Conservation (phyloP, 2,113 vertebrate genomes). For the Myotis davidii region DNA sequence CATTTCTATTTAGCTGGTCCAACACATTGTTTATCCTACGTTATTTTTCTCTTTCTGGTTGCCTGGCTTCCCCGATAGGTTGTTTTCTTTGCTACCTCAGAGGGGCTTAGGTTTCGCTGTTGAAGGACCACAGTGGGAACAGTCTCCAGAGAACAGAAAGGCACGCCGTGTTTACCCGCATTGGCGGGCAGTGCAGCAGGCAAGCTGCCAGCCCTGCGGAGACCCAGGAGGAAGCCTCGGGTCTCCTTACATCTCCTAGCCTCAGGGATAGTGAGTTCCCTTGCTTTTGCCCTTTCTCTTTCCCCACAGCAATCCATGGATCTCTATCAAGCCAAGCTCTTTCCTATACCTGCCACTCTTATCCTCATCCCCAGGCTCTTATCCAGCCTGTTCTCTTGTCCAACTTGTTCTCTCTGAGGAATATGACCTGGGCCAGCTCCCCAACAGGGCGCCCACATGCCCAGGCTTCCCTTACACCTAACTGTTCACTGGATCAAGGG, state of each 20-base stretch:
- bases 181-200: background rate
- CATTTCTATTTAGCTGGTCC: conserved; percentile 19
- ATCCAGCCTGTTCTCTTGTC: background rate
- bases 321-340: conserved; percentile 32
- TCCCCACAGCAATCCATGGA: background rate
- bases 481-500: background rate
- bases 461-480: background rate
- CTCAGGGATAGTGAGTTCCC: background rate
- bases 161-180: background rate
- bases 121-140: background rate
- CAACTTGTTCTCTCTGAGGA: background rate
- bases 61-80: background rate
- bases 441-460: background rate
- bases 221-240: background rate
- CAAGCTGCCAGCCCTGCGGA: background rate
- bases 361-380: background rate
- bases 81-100: conserved; percentile 9
- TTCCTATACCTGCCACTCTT: background rate
- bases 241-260: background rate
- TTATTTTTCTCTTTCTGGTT: conserved; percentile 31
- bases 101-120: conserved; percentile 1
- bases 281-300: background rate
- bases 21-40: background rate
- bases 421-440: background rate
- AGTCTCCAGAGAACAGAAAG: conserved; percentile 33